Conservation (phyloP, 2,888 invertebrate species). For the Seladonia tumulorum region DNA sequence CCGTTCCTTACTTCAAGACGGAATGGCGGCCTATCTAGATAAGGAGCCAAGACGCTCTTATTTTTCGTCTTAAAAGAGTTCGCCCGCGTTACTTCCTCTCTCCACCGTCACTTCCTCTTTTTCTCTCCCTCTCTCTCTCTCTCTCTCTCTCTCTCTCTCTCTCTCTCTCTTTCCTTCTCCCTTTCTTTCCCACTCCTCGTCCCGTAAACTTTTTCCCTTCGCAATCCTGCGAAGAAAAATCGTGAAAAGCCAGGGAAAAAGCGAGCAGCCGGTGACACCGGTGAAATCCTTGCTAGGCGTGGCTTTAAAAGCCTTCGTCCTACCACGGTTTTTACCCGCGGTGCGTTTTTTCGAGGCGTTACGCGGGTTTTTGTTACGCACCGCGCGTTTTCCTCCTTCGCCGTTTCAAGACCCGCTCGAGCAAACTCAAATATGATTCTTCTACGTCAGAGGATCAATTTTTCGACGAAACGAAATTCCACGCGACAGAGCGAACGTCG, state of each 20-base stretch:
- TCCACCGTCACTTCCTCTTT: not conserved
- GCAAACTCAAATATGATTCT: not conserved
- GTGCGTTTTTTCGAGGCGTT: not conserved
- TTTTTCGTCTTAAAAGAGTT: conserved; percentile 71
- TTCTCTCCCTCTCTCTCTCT: conserved; percentile 27
- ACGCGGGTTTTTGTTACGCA: not conserved
- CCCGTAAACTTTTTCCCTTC: conserved; percentile 29
- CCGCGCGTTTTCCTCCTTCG: not conserved
- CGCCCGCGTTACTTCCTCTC: conserved; percentile 43
- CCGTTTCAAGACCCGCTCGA: not conserved
- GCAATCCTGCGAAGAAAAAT: conserved; percentile 35
- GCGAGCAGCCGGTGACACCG: conserved; percentile 20
- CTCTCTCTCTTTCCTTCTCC: not conserved
- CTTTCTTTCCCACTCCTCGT: conserved; percentile 14
- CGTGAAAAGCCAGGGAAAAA: conserved; percentile 15
- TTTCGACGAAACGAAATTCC: not conserved
- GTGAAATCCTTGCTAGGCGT: conserved; percentile 22
- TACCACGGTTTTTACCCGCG: not conserved
- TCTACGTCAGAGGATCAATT: not conserved
- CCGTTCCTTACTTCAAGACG: conserved; percentile 55
- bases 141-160: not conserved
- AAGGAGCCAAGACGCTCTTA: conserved; percentile 69
- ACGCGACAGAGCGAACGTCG: not conserved
- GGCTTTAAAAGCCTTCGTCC: conserved; percentile 18
- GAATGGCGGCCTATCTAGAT: conserved; percentile 70